These are phyloP conservation scores for Himalopsyche japonica DNA, from an alignment of 2,888 invertebrate species.

Conservation along the genomic window DNA sequence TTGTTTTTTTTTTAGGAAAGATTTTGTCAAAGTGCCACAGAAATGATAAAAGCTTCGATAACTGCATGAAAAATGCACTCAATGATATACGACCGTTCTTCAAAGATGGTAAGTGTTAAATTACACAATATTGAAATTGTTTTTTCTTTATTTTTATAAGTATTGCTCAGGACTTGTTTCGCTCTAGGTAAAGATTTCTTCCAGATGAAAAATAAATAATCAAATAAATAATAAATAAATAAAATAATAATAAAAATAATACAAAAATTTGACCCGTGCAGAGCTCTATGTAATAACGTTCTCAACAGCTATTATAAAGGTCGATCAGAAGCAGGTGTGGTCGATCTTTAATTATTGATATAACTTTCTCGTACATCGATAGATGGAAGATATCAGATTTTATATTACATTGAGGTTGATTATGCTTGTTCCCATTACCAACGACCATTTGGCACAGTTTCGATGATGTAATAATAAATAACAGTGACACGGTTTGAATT, in stretches of 20 bases:
- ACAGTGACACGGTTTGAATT: neutral
- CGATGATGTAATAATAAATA: neutral
- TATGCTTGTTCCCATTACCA: neutral
- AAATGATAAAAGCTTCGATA: conserved; percentile 67
- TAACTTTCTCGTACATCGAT: neutral
- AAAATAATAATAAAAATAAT: too few relatives aligned
- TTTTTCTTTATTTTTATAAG: too few relatives aligned
- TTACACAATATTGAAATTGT: neutral
- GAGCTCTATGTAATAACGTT: too few relatives aligned
- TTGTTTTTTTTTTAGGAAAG: conserved; percentile 46
- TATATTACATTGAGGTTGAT: neutral
- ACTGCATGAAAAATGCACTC: conserved; percentile 71
- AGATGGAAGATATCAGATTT: neutral
- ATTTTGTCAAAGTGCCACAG: conserved; percentile 65
- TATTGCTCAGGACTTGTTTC: too few relatives aligned
- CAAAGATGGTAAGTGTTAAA: conserved; percentile 62
- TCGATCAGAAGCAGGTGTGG: neutral
- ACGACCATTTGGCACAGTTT: neutral
- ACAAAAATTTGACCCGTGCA: too few relatives aligned
- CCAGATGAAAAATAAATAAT: too few relatives aligned
- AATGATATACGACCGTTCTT: conserved; percentile 74
- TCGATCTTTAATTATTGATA: neutral
- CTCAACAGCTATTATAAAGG: too few relatives aligned
- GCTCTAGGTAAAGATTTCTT: too few relatives aligned
- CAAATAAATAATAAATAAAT: too few relatives aligned